These are phyloP conservation scores for Diploptera punctata DNA, from an alignment of 2,888 invertebrate genomes.

Conservation along the genomic window DNA sequence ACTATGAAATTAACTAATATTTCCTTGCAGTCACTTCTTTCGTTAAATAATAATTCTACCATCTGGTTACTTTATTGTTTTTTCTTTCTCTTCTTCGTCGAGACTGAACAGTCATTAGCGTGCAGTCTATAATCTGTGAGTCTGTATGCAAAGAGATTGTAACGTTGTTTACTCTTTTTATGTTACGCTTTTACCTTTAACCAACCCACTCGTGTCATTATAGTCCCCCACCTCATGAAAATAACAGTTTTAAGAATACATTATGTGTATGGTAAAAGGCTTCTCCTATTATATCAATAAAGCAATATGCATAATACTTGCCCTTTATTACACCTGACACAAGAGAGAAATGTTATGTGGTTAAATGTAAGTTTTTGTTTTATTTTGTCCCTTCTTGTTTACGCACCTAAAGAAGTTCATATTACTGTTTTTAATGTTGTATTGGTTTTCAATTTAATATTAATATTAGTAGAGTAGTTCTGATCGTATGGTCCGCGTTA, in stretches of 20 bases:
- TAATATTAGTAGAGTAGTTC: too few relatives aligned
- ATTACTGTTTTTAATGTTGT: too few relatives aligned
- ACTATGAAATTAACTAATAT: too few relatives aligned
- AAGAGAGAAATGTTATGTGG: too few relatives aligned
- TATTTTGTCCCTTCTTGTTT: too few relatives aligned
- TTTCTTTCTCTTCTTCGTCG: neutral
- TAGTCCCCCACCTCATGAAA: neutral
- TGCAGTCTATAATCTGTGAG: neutral
- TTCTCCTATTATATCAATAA: neutral
- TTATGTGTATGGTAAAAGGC: constrained; percentile 9
- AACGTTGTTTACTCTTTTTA: constrained; percentile 6
- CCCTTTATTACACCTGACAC: too few relatives aligned
- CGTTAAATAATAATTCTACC: neutral
- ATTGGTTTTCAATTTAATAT: too few relatives aligned
- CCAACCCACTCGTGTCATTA: constrained; percentile 16
- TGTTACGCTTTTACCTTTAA: neutral
- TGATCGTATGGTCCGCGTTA: too few relatives aligned
- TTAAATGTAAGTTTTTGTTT: too few relatives aligned
- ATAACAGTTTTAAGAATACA: constrained; percentile 26
- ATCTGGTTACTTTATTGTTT: neutral
- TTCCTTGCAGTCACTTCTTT: too few relatives aligned
- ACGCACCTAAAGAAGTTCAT: too few relatives aligned
- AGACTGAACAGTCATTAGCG: neutral
- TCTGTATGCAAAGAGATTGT: neutral
- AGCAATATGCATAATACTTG: neutral